Percentiles rank a stretch among this genome's conserved stretches.
Evolutionary conservation across 2,888 invertebrate species (phyloP).

Genomic region (Nemotelus nigrinus): DNA sequence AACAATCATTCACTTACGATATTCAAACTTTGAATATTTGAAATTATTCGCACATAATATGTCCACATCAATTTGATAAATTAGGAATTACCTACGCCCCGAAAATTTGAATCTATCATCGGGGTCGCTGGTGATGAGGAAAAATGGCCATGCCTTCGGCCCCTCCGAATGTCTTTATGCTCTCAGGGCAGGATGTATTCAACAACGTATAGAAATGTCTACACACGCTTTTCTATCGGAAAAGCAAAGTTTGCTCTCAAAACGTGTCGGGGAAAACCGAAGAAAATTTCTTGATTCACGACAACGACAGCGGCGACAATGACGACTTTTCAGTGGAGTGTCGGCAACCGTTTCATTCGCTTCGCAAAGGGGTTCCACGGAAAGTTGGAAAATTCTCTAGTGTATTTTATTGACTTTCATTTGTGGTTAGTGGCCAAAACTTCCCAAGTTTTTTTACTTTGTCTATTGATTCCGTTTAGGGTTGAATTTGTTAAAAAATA

Average conservation of each 20-base stretch:
- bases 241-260: slow-evolving; percentile 24
- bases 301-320: neutral
- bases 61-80: no score
- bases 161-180: no score
- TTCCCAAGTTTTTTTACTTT: neutral
- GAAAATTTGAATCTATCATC: no score
- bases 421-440: slow-evolving; percentile 29
- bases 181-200: neutral
- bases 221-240: neutral
- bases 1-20: no score
- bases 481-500: neutral
- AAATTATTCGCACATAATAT: no score
- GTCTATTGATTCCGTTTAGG: neutral
- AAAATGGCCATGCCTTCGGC: no score
- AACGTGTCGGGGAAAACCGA: slow-evolving; percentile 30
- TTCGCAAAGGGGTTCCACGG: slow-evolving; percentile 41
- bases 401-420: slow-evolving; percentile 45
- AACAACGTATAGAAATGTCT: slow-evolving; percentile 19
- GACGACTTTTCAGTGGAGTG: slow-evolving; percentile 58
- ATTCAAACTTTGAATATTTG: no score
- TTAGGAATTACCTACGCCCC: no score
- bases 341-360: slow-evolving; percentile 58
- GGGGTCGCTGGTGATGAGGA: no score
- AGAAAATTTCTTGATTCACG: slow-evolving; percentile 31
- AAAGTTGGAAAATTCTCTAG: slow-evolving; percentile 43